Evolutionary conservation across 2,797 vertebrate genomes (phyloP).

Genomic region (Poecilia picta): DNA sequence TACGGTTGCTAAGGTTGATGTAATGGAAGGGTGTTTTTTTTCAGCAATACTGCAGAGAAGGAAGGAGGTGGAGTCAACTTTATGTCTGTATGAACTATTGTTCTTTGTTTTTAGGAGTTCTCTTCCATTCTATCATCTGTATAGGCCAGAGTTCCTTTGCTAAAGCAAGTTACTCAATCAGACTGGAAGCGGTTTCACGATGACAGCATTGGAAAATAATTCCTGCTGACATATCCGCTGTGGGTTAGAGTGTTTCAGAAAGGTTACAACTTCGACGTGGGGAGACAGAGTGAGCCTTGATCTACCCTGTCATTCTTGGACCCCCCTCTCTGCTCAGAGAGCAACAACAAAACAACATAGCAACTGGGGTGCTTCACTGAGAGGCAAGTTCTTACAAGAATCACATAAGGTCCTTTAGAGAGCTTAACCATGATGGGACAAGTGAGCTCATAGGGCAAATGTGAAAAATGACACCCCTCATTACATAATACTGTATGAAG

Average conservation of each 20-base stretch:
- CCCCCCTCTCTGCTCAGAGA: slow-evolving; percentile 52
- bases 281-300: slow-evolving; percentile 56
- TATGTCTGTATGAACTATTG: slow-evolving; percentile 52
- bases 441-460: slow-evolving; percentile 52
- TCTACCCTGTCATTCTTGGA: slow-evolving; percentile 56
- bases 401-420: slow-evolving; percentile 50
- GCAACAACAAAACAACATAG: slow-evolving; percentile 82
- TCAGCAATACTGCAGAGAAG: slow-evolving; percentile 52
- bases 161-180: slow-evolving; percentile 47
- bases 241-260: slow-evolving; percentile 61
- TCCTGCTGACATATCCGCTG: slow-evolving; percentile 44
- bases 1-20: slow-evolving; percentile 80
- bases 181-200: slow-evolving; percentile 44
- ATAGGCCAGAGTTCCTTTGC: slow-evolving; percentile 33
- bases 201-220: slow-evolving; percentile 35
- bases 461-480: slow-evolving; percentile 17
- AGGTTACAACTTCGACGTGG: slow-evolving; percentile 60
- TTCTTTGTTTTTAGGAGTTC: slow-evolving; percentile 44
- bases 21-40: slow-evolving; percentile 75
- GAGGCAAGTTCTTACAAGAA: slow-evolving; percentile 50
- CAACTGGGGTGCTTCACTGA: slow-evolving; percentile 69
- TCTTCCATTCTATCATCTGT: slow-evolving; percentile 9
- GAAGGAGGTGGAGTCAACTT: slow-evolving; percentile 44
- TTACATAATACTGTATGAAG: slow-evolving; percentile 29
- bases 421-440: slow-evolving; percentile 41